phyloP scores from a whole-genome alignment of 2,797 vertebrate genomes.

The Salarias fasciatus region DNA sequence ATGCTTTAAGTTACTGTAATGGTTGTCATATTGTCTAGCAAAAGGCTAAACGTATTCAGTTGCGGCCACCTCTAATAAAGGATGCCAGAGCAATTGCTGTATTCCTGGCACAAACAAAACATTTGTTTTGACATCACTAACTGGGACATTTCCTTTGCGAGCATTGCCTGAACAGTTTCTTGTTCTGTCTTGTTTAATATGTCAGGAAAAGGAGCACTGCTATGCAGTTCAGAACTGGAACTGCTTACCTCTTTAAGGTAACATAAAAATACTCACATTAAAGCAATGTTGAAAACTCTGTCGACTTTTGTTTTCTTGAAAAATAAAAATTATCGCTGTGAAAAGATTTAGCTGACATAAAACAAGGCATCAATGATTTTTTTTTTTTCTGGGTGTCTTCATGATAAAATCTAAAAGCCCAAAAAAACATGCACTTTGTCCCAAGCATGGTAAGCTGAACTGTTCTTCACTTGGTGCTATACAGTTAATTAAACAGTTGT shows the following conservation, averaged over 20 bases:
- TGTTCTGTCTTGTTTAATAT: not conserved
- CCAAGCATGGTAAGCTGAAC: slow-evolving; percentile 30
- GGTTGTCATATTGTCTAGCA: no score
- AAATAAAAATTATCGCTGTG: not conserved
- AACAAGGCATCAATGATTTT: not conserved
- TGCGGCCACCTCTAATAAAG: not conserved
- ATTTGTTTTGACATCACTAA: not conserved
- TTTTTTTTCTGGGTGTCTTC: slow-evolving; percentile 2
- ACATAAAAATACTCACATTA: not conserved
- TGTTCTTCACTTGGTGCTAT: slow-evolving; percentile 15
- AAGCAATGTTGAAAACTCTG: not conserved
- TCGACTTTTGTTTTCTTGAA: not conserved
- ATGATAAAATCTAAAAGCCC: no score
- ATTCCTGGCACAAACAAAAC: not conserved
- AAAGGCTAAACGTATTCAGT: not conserved
- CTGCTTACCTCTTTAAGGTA: not conserved
- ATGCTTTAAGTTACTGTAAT: no score
- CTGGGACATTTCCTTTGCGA: not conserved
- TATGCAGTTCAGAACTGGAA: not conserved
- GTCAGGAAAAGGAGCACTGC: not conserved
- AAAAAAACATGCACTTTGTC: slow-evolving; percentile 22
- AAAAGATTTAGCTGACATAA: not conserved
- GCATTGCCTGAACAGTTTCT: not conserved
- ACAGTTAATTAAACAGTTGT: no score
- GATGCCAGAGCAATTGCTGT: not conserved